phyloP scores from a whole-genome alignment of 1,140 invertebrate species.

The Zaprionus ornatus region DNA sequence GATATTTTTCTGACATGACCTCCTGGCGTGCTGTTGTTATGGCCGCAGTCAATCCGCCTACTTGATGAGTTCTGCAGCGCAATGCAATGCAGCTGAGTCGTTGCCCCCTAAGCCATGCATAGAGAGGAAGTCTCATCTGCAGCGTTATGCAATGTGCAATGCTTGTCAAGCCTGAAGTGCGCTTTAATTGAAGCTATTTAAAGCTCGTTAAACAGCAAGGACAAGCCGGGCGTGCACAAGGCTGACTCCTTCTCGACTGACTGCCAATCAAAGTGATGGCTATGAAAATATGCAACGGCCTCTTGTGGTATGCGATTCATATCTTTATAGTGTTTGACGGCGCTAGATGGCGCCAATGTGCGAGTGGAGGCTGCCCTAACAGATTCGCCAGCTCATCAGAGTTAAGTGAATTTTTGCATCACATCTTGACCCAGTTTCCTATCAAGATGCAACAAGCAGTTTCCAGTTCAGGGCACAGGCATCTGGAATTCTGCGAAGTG shows the following conservation, averaged over 20 bases:
- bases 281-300: conserved; percentile 1
- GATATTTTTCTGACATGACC: conserved; percentile 81
- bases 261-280: conserved; percentile 56
- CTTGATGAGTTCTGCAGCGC: conserved; percentile 61
- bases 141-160: conserved; percentile 64
- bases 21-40: conserved; percentile 66
- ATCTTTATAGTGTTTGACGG: conserved; percentile 32
- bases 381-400: conserved; percentile 65
- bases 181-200: conserved; percentile 77
- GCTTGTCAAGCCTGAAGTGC: conserved; percentile 30
- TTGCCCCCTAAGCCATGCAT: no score
- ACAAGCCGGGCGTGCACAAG: conserved; percentile 53
- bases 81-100: conserved; percentile 7
- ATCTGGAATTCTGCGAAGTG: conserved; percentile 17
- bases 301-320: conserved; percentile 16
- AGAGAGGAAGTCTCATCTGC: conserved; percentile 16
- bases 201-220: conserved; percentile 70
- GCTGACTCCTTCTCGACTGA: conserved; percentile 28
- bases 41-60: conserved; percentile 46
- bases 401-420: conserved; percentile 63
- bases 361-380: conserved; percentile 13
- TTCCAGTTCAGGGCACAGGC: conserved; percentile 2
- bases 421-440: conserved; percentile 70
- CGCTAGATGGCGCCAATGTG: conserved; percentile 58
- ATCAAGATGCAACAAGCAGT: conserved; percentile 42